phyloP scores from a whole-genome alignment of 2,888 invertebrate genomes.

The Drosophila nr. perissopoda region DNA sequence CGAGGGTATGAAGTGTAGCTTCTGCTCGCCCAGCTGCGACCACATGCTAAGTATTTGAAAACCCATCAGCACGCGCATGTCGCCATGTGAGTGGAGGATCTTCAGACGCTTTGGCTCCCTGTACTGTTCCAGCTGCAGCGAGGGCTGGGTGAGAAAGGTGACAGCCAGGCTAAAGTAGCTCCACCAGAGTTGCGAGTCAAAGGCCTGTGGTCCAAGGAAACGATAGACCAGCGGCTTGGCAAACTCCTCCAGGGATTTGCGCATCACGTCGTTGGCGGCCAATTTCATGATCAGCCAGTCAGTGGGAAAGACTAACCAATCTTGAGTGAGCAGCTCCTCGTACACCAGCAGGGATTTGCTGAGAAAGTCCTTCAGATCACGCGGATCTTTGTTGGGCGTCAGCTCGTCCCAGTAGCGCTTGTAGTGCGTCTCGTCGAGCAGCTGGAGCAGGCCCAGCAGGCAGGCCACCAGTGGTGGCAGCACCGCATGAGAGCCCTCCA shows the following conservation, averaged over 20 bases:
- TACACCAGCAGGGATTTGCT: constrained; percentile 90
- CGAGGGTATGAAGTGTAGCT: constrained; percentile 94
- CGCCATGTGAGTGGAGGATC: constrained; percentile 92
- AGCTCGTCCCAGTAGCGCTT: constrained; percentile 93
- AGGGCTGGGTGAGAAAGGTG: constrained; percentile 92
- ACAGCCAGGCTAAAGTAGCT: constrained; percentile 93
- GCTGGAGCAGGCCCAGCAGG: constrained; percentile 92
- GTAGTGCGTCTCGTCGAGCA: constrained; percentile 95
- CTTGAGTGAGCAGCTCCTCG: constrained; percentile 84
- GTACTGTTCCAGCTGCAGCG: constrained; percentile 92
- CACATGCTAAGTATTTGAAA: constrained; percentile 96
- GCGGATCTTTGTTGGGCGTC: constrained; percentile 88
- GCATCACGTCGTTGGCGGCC: constrained; percentile 93
- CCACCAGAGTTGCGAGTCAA: constrained; percentile 92
- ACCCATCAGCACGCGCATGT: constrained; percentile 97
- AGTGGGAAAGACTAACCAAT: constrained; percentile 88
- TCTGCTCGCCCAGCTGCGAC: constrained; percentile 95
- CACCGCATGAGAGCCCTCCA: constrained; percentile 91
- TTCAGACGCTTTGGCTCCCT: constrained; percentile 92
- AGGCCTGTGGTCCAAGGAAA: constrained; percentile 91
- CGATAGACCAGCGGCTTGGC: constrained; percentile 94
- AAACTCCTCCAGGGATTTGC: constrained; percentile 94
- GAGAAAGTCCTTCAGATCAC: constrained; percentile 94
- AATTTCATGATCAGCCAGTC: constrained; percentile 97
- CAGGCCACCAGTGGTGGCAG: constrained; percentile 92